Evolutionary conservation across 2,888 invertebrate genomes (phyloP).

Genomic region (Xylota sylvarum): DNA sequence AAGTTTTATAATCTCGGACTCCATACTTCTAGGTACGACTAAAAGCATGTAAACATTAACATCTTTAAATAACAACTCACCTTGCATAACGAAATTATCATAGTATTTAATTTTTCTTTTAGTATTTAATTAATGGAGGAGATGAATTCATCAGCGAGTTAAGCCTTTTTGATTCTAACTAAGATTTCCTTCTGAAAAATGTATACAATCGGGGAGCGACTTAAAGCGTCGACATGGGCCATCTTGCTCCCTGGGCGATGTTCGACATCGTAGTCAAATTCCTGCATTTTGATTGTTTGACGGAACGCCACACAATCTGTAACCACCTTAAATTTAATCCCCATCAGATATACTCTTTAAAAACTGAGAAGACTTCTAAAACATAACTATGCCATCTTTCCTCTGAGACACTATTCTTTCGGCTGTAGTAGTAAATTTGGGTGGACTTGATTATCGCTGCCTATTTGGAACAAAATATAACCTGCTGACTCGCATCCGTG

Average conservation of each 20-base stretch:
- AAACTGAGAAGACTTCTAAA: no score
- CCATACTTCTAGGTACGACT: slow-evolving; percentile 18
- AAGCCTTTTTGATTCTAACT: no score
- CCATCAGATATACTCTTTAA: no score
- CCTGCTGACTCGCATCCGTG: not conserved
- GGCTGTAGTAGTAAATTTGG: not conserved
- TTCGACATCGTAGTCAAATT: no score
- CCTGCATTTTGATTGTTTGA: no score
- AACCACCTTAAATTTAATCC: no score
- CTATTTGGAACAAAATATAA: not conserved
- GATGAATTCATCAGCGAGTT: slow-evolving; percentile 6
- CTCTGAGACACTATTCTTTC: not conserved
- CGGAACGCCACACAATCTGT: no score
- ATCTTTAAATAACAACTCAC: slow-evolving; percentile 16
- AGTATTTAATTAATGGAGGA: not conserved
- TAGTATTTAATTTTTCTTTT: not conserved
- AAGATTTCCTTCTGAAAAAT: no score
- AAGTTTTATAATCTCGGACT: slow-evolving; percentile 11
- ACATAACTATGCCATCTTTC: not conserved
- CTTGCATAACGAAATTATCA: slow-evolving; percentile 12
- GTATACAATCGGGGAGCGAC: no score
- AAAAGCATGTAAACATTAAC: slow-evolving; percentile 2
- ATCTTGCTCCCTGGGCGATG: no score
- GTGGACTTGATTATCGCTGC: not conserved
- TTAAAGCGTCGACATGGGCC: no score